Conservation (phyloP, 2,888 invertebrate genomes). For the Agonopterix alstromeriana region DNA sequence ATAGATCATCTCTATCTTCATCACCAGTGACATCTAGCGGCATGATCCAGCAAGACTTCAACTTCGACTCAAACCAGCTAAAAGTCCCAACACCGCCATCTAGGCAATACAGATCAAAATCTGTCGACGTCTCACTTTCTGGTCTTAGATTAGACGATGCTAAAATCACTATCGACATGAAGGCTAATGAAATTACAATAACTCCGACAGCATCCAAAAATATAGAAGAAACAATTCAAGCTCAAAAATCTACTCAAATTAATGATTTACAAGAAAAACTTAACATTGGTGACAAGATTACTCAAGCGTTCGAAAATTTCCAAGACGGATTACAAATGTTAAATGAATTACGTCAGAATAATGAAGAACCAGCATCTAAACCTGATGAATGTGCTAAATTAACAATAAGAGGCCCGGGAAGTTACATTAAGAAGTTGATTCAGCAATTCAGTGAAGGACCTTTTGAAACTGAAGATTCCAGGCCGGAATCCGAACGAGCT, state of each 20-base stretch:
- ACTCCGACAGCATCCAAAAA: conserved; percentile 57
- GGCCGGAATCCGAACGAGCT: conserved; percentile 53
- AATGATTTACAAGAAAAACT: conserved; percentile 51
- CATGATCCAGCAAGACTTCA: conserved; percentile 43
- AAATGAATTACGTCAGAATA: conserved; percentile 33
- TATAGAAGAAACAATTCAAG: conserved; percentile 24
- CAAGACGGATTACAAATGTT: conserved; percentile 57
- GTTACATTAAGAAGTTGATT: conserved; percentile 66
- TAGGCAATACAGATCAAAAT: conserved; percentile 72
- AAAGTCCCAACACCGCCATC: conserved; percentile 50
- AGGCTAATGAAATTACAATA: conserved; percentile 60
- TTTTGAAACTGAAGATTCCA: conserved; percentile 54
- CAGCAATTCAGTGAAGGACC: conserved; percentile 71
- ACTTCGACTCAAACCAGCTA: conserved; percentile 48
- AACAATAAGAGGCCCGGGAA: conserved; percentile 63
- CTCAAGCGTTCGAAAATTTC: conserved; percentile 53
- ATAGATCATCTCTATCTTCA: conserved; percentile 55
- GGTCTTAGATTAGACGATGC: conserved; percentile 54
- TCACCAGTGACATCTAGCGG: conserved; percentile 55
- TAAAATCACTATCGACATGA: conserved; percentile 57
- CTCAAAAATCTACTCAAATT: conserved; percentile 31
- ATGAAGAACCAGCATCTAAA: conserved; percentile 28
- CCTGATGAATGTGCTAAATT: conserved; percentile 41
- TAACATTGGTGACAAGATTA: conserved; percentile 52
- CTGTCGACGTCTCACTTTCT: conserved; percentile 69